Conservation (phyloP, 2,888 invertebrate genomes). For the Stenolophus ochropezus region DNA sequence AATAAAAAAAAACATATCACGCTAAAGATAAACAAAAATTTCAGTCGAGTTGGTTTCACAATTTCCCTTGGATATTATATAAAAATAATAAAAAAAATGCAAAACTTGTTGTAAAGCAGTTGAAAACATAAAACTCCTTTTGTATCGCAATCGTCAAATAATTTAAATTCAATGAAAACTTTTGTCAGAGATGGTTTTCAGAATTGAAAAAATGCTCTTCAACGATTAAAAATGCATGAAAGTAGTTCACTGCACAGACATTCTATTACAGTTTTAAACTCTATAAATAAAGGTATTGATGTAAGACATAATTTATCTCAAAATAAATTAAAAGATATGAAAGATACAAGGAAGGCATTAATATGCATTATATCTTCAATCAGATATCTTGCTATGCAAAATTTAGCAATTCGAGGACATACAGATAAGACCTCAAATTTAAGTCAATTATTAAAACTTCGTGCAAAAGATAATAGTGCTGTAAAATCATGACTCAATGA, state of each 20-base stretch:
- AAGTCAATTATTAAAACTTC: not conserved
- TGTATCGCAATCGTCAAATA: not conserved
- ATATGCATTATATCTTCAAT: slow-evolving; percentile 23
- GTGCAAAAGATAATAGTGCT: slow-evolving; percentile 19
- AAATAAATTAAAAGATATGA: not conserved
- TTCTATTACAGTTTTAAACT: no score
- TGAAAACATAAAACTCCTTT: not conserved
- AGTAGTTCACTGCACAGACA: not conserved
- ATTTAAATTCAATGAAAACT: not conserved
- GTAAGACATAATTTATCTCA: not conserved
- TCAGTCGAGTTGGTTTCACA: no score
- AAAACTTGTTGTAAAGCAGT: not conserved
- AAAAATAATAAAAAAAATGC: no score
- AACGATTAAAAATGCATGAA: not conserved
- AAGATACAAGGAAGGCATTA: not conserved
- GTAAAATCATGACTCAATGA: slow-evolving; percentile 38
- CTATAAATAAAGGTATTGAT: not conserved
- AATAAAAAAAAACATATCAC: no score
- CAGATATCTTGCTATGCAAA: slow-evolving; percentile 21
- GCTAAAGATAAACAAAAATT: no score
- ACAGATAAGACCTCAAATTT: slow-evolving; percentile 38
- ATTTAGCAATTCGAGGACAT: slow-evolving; percentile 31
- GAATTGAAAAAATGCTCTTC: not conserved
- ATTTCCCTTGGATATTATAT: no score
- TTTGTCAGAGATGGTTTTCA: not conserved